Evolutionary conservation across 1,140 invertebrate species (phyloP).

Genomic region (Drosophila pandora): DNA sequence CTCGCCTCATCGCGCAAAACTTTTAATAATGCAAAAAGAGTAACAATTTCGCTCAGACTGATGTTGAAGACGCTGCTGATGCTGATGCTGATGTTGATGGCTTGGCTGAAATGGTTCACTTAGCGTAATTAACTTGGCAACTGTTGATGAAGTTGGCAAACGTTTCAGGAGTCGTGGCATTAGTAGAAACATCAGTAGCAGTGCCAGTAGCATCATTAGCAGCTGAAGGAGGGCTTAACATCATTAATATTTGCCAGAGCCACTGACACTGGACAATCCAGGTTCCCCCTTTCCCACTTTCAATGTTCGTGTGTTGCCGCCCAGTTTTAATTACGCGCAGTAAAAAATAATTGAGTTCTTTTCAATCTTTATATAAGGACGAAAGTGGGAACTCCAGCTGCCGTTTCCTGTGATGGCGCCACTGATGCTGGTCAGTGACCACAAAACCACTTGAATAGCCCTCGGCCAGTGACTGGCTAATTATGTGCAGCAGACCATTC

Average conservation of each 20-base stretch:
- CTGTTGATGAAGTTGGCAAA: slow-evolving; percentile 64
- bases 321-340: slow-evolving; percentile 66
- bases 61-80: slow-evolving; percentile 18
- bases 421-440: slow-evolving; percentile 49
- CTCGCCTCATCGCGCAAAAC: slow-evolving; percentile 33
- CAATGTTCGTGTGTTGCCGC: slow-evolving; percentile 15
- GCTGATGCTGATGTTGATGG: slow-evolving; percentile 39
- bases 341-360: slow-evolving; percentile 80
- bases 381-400: slow-evolving; percentile 25
- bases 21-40: slow-evolving; percentile 72
- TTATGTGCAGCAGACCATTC: slow-evolving; percentile 78
- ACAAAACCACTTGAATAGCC: slow-evolving; percentile 55
- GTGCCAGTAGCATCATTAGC: slow-evolving; percentile 51
- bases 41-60: slow-evolving; percentile 34
- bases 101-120: slow-evolving; percentile 60
- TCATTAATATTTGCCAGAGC: slow-evolving; percentile 72
- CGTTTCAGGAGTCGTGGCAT: slow-evolving; percentile 8
- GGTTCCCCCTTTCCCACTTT: slow-evolving; percentile 1
- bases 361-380: slow-evolving; percentile 64
- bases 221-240: slow-evolving; percentile 35
- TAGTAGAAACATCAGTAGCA: slow-evolving; percentile 22
- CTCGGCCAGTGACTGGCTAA: slow-evolving; percentile 47
- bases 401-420: slow-evolving; percentile 7
- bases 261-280: slow-evolving; percentile 52
- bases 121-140: slow-evolving; percentile 78